Percentiles rank a stretch among this genome's conserved stretches.
Evolutionary conservation across 2,888 invertebrate species (phyloP).

Genomic region (Acanthopleura granulata): DNA sequence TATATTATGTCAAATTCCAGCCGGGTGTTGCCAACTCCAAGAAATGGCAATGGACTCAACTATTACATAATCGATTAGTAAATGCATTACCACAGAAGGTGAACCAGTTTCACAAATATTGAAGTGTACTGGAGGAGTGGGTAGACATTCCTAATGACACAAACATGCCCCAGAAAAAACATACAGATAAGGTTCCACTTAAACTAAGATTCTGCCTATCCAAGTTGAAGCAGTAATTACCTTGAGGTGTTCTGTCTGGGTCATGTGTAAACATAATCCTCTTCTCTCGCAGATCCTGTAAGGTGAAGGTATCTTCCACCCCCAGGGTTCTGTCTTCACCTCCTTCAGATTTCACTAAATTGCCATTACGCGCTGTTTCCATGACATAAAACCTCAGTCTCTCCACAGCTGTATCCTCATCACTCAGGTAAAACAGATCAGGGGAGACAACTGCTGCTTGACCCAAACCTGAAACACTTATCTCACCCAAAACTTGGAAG

Average conservation of each 20-base stretch:
- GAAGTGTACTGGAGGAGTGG: no score
- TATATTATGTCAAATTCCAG: no score
- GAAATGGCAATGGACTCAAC: no score
- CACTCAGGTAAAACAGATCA: constrained; percentile 42
- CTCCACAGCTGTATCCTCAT: constrained; percentile 46
- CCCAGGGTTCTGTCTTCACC: constrained; percentile 42
- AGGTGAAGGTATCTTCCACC: constrained; percentile 39
- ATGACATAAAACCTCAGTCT: constrained; percentile 40
- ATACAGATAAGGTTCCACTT: no score
- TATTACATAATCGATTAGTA: no score
- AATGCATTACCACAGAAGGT: no score
- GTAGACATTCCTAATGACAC: no score
- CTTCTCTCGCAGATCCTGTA: constrained; percentile 40
- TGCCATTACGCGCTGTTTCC: constrained; percentile 40
- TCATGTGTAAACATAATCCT: constrained; percentile 32
- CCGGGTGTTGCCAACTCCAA: no score
- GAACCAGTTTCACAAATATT: no score
- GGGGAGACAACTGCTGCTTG: constrained; percentile 36
- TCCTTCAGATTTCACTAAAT: constrained; percentile 37
- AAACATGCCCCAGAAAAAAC: no score
- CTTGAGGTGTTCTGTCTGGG: background rate
- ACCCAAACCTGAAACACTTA: constrained; percentile 37
- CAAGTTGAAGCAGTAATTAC: background rate
- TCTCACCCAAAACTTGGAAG: constrained; percentile 40
- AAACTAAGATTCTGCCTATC: no score